Evolutionary conservation across 2,113 vertebrate species (phyloP), one percentile per base, ranked within the genome.

Genomic region (Melospiza melodia): DNA sequence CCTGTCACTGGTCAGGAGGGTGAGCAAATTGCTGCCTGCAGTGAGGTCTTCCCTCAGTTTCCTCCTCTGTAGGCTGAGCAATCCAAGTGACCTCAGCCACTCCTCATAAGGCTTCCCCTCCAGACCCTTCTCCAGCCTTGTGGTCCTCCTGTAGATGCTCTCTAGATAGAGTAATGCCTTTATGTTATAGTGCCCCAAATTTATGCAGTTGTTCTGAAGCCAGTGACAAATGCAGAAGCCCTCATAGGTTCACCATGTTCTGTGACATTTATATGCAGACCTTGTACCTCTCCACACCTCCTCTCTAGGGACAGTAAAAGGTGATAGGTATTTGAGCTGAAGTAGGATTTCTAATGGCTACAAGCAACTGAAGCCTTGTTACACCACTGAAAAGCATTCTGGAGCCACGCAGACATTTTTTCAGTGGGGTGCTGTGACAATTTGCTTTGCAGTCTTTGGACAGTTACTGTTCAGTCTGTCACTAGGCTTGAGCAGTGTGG

Each of bases 211-310:
- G 11, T 81, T 80, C 41, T 94, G 66, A 84, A 93, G 39, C 12
- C 43, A 55, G 28, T 33, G 46, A 59, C 30, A 67, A 15, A 67
- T 30, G 25, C 43, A 55, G 16, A 87, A 48, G n/a, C 21, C n/a
- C 19, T 27, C 2, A 0, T 37, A 75, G 15, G 46, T 85, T 61
- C 22, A 17, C 31, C 0, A 0, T 75, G 6, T 59, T 63, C 62
- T 79, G 25, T 46, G n/a, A 4, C 72, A 57, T 41, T 85, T 72
- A n/a, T 51, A 25, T 16, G 35, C 13, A 91, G 20, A 63, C 7
- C 17, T 51, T 69, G n/a, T 78, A 62, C 12, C 9, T 69, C 30
- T 44, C 16, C 27, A 27, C 22, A 44, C 11, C 31, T 82, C 24
- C 6, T 86, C 54, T 68, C 41, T 15, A 59, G 51, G 49, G 18